Base-by-base conservation (phyloP, 2,797 vertebrate genomes). In the Enteromius radiatus region DNA sequence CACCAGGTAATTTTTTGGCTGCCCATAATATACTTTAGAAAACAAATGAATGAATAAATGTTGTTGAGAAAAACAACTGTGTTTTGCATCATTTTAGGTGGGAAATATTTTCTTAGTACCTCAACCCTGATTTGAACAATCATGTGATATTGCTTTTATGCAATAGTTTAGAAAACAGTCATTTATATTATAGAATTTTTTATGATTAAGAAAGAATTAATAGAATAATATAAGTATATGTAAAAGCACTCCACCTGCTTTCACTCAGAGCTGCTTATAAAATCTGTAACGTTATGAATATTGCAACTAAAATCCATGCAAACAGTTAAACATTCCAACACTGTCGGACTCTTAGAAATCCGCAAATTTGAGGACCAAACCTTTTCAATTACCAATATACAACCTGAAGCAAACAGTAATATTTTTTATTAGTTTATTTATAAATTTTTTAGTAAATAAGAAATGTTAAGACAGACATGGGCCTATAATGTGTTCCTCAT, bases 391-490 rank as follows among this genome's bases (percentile, higher is more conserved):
- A 63, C 28, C 1, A 63, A 63, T 17, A 64, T 3, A 63, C 28
- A 67, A 21, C 65, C 21, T 41, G 19, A 69, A 69, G 36, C 10
- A 84, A 76, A 21, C 21, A 3, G 28, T 12, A 23, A 49, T 73
- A 36, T 47, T 75, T 56, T 54, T 76, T 26, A 76, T 82, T 76
- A 75, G 63, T 76, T 82, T 82, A 75, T 64, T 81, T 70, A 3
- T 56, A 7, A 1, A 5, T 75, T 64, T 45, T 69, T 81, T 82
- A 45, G 31, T 49, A 43, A 81, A 45, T 59, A 47, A 67, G 23
- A 80, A 70, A 59, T 71, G 78, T 69, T 70, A 80, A 75, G 71
- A 75, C 70, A 65, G 33, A 82, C 80, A 75, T 17, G 33, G 70
- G 61, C 36, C 47, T 67, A 76, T 81, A 73, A 45, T 26, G 54